Base-by-base conservation (phyloP, 2,797 vertebrate species). In the Chromobotia macracanthus region DNA sequence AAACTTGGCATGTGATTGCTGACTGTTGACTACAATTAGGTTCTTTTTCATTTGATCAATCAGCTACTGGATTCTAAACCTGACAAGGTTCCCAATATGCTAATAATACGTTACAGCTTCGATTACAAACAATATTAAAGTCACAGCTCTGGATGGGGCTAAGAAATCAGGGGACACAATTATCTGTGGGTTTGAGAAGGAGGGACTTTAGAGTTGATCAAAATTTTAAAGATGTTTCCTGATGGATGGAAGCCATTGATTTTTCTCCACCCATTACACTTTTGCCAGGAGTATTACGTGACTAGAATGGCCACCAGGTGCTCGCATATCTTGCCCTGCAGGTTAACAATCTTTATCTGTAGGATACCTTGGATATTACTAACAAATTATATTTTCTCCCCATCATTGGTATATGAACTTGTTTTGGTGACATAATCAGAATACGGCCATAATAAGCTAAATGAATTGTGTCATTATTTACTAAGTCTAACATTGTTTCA, bases 71-170 rank as follows among this genome's bases (percentile, higher is more conserved):
- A 55, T 46, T 67, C 79, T 60, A 56, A 70, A 16, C 38, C 64
- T 38, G 18, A 79, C 61, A 65, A 71, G 68, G 66, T 77, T 61
- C 16, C 70, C 72, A 71, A 48, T 56, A 79, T 19, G n/a, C 58
- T 82, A 84, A 84, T 80, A 60, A 80, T 74, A 71, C 70, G 80
- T 80, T 82, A 77, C 66, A 79, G 79, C 77, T 66, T 35, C 3
- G 1, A 81, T 84, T 79, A 78, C n/a, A n/a, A n/a, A 65, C 21
- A 50, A 38, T 41, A 53, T 53, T 67, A 71, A 67, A 71, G 60
- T 25, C 48, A 18, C 65, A 66, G 66, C 25, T 75, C 71, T 48
- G 75, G 7, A 55, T 61, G 58, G 13, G 48, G 65, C 18, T 31
- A n/a, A 35, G 76, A 55, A 61, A 75, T 56, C 46, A 25, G 77